Evolutionary conservation across 64 coral and sea anemone species (phyloP).

Genomic region (Cladopsammia gracilis): DNA sequence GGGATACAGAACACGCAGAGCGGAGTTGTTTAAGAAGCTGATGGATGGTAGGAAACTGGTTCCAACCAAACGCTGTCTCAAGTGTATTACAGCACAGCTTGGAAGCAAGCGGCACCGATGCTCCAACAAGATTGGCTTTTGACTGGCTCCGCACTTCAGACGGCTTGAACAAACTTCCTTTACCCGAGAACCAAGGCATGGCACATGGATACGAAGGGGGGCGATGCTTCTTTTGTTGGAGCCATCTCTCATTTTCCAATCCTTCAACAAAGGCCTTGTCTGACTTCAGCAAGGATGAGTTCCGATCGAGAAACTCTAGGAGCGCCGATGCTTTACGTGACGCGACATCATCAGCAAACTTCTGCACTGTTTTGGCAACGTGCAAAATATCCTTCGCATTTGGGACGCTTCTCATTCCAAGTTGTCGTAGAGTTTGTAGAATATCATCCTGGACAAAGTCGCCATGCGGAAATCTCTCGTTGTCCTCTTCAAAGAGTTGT

Average conservation of each 20-base stretch:
- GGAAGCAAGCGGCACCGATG: conserved; percentile 57
- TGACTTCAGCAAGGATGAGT: neutral
- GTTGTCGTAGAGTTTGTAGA: conserved; percentile 26
- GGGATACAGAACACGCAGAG: conserved; percentile 19
- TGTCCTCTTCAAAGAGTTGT: conserved; percentile 68
- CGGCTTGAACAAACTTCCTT: conserved; percentile 15
- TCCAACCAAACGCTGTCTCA: conserved; percentile 70
- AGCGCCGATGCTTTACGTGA: conserved; percentile 34
- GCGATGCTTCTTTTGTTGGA: conserved; percentile 17
- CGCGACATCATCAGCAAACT: neutral
- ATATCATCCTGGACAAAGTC: conserved; percentile 40
- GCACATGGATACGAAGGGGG: conserved; percentile 12
- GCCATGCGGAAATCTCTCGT: conserved; percentile 63
- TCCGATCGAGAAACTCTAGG: conserved; percentile 26
- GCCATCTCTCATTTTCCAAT: conserved; percentile 15
- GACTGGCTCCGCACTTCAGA: conserved; percentile 22
- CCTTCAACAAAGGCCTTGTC: neutral
- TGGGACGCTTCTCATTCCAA: conserved; percentile 60
- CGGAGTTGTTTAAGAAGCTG: conserved; percentile 60
- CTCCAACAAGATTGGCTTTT: conserved; percentile 63
- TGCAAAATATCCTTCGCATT: conserved; percentile 32
- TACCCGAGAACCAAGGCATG: conserved; percentile 51
- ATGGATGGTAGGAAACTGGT: conserved; percentile 25
- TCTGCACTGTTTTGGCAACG: conserved; percentile 38
- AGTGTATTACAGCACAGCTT: neutral